These are phyloP conservation scores for Ciconia maguari DNA, from an alignment of 2,113 vertebrate species.

Conservation along the genomic window DNA sequence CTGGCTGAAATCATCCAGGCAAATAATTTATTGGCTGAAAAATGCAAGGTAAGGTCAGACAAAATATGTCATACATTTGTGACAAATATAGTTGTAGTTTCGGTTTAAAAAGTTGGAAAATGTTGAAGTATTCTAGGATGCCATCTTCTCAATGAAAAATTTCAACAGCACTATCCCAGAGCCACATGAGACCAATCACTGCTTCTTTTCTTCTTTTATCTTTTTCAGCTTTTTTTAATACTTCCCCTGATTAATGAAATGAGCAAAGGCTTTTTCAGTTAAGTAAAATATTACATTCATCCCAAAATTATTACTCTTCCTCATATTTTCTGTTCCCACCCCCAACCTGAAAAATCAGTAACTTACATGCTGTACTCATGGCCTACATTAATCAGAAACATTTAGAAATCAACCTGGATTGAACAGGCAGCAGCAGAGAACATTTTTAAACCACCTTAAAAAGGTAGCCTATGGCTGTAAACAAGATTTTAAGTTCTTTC, in stretches of 20 bases:
- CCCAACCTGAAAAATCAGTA: neutral
- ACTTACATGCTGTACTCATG: neutral
- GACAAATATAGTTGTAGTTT: neutral
- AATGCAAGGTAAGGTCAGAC: neutral
- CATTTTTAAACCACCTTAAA: neutral
- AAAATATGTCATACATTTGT: neutral
- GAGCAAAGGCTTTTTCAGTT: neutral
- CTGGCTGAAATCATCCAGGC: neutral
- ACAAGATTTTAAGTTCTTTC: neutral
- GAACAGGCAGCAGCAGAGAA: neutral
- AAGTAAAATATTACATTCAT: neutral
- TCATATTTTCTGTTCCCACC: neutral
- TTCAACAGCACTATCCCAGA: neutral
- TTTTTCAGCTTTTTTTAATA: neutral
- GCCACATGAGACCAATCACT: neutral
- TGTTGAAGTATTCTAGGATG: neutral
- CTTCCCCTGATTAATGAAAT: neutral
- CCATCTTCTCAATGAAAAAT: neutral
- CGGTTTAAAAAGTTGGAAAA: neutral
- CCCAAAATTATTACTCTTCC: neutral
- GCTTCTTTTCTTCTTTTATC: neutral
- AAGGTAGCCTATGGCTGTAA: neutral
- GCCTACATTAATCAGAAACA: neutral
- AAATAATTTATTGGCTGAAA: neutral
- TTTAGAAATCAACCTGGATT: neutral